Conservation (phyloP, 1,140 invertebrate genomes). For the Drosophila arawakana region DNA sequence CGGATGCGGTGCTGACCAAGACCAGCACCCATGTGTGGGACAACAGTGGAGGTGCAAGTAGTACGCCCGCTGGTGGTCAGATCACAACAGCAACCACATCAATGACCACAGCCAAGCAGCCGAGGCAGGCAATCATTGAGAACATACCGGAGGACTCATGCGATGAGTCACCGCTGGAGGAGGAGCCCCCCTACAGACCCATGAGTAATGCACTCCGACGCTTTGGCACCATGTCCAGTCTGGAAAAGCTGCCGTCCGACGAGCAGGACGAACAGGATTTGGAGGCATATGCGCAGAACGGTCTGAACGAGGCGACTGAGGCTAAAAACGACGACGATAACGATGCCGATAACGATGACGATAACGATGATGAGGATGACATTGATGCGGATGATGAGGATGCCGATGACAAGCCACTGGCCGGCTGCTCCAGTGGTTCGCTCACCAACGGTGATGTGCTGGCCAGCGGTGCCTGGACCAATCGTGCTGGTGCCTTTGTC, state of each 20-base stretch:
- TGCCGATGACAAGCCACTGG: constrained; percentile 39
- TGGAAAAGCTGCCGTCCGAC: constrained; percentile 88
- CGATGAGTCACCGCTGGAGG: constrained; percentile 86
- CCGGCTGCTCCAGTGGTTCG: constrained; percentile 20
- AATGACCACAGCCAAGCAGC: constrained; percentile 59
- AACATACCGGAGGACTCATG: constrained; percentile 85
- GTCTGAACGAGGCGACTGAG: constrained; percentile 42
- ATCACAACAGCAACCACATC: constrained; percentile 59
- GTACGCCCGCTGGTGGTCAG: background rate
- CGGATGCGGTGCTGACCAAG: constrained; percentile 86
- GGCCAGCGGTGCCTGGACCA: constrained; percentile 89
- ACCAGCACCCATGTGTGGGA: constrained; percentile 82
- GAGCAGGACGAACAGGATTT: constrained; percentile 77
- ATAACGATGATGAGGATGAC: constrained; percentile 64
- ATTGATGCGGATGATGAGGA: constrained; percentile 76
- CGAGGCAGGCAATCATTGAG: constrained; percentile 75
- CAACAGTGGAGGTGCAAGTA: constrained; percentile 51
- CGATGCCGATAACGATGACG: constrained; percentile 74
- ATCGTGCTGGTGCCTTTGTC: constrained; percentile 90
- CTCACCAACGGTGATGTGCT: constrained; percentile 65
- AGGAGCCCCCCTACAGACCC: constrained; percentile 86
- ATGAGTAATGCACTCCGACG: constrained; percentile 86
- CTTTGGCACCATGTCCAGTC: constrained; percentile 91
- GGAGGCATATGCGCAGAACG: constrained; percentile 50
- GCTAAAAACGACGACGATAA: constrained; percentile 43